Conservation (phyloP, 2,888 invertebrate genomes). For the Brachyopa scutellaris region DNA sequence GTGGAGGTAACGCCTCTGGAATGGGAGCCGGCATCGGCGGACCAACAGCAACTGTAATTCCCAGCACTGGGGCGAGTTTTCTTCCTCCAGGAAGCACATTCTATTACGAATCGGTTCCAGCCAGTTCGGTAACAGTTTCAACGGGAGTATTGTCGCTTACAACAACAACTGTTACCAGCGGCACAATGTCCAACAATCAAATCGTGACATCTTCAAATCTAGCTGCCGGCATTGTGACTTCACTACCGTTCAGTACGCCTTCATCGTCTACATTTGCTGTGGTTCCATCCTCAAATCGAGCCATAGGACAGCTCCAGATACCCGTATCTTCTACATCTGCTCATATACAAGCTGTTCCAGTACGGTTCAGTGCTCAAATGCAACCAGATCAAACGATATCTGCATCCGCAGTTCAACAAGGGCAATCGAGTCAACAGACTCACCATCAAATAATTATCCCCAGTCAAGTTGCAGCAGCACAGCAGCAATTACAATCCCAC, state of each 20-base stretch:
- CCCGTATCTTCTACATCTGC: constrained; percentile 75
- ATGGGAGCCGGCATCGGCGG: constrained; percentile 71
- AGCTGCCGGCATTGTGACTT: constrained; percentile 75
- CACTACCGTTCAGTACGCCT: constrained; percentile 77
- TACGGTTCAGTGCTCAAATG: constrained; percentile 77
- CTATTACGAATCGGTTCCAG: constrained; percentile 81
- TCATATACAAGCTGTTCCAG: constrained; percentile 77
- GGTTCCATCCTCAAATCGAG: constrained; percentile 77
- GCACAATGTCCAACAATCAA: constrained; percentile 76
- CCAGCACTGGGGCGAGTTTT: constrained; percentile 75
- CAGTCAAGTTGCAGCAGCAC: constrained; percentile 62
- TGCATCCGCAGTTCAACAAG: constrained; percentile 34
- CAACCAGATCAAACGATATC: constrained; percentile 64
- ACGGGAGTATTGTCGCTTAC: constrained; percentile 80
- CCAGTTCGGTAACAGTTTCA: constrained; percentile 78
- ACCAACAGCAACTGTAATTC: constrained; percentile 74
- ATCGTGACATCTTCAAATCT: constrained; percentile 74
- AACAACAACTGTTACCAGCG: constrained; percentile 80
- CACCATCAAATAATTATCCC: constrained; percentile 67
- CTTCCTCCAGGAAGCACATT: constrained; percentile 79
- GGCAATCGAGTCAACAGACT: constrained; percentile 51
- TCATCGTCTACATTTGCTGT: constrained; percentile 81
- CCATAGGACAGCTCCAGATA: constrained; percentile 79
- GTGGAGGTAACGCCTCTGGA: constrained; percentile 71
- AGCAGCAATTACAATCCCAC: constrained; percentile 45